phyloP scores from a whole-genome alignment of 2,888 invertebrate species.

The Anodontia alba region DNA sequence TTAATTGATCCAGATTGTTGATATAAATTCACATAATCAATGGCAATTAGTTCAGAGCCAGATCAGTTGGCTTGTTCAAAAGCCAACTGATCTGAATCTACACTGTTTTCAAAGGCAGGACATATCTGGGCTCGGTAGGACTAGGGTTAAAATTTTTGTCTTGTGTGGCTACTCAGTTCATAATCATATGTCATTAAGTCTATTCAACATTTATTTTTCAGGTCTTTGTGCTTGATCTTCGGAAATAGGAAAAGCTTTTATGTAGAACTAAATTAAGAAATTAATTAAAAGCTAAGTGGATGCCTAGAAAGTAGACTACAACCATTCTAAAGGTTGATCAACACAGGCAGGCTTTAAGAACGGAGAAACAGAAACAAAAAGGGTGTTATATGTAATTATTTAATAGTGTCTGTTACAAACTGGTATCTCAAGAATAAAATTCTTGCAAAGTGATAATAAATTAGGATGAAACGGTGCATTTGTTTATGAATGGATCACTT shows the following conservation, averaged over 20 bases:
- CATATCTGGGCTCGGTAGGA: no score
- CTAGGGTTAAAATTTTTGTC: background rate
- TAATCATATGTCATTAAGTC: background rate
- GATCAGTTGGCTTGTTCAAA: background rate
- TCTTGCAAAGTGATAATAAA: no score
- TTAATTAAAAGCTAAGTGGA: background rate
- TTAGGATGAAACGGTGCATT: no score
- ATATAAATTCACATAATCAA: no score
- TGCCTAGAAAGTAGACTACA: background rate
- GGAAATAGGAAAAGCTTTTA: slow-evolving; percentile 69
- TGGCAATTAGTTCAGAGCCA: background rate
- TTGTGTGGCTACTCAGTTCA: background rate
- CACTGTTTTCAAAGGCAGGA: no score
- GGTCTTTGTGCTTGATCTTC: slow-evolving; percentile 83
- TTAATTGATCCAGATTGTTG: no score
- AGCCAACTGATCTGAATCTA: background rate
- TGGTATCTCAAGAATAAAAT: background rate
- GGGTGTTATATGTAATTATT: background rate
- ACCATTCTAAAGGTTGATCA: background rate
- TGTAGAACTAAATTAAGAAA: background rate
- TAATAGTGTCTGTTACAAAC: background rate
- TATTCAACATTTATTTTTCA: slow-evolving; percentile 56
- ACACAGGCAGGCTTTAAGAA: background rate
- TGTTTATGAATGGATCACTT: no score
- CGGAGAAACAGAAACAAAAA: background rate